These are phyloP conservation scores for Aricia artaxerxes DNA, from an alignment of 2,888 invertebrate species.

Conservation along the genomic window DNA sequence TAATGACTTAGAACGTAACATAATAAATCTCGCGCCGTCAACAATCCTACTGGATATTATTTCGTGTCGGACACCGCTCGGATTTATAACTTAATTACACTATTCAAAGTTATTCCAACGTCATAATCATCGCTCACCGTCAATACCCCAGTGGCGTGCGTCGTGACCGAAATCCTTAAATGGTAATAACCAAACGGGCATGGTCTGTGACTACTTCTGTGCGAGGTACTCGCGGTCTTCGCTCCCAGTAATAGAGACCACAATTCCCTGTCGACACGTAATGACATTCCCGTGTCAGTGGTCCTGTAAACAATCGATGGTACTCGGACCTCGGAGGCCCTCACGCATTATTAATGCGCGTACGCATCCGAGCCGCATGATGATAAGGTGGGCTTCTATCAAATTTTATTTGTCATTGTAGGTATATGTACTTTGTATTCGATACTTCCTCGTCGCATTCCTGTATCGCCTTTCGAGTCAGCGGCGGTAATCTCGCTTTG, in stretches of 20 bases:
- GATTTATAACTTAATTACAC: conserved; percentile 72
- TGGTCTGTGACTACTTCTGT: conserved; percentile 11
- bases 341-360: conserved; percentile 70
- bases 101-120: conserved; percentile 78
- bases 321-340: conserved; percentile 58
- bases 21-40: conserved; percentile 11
- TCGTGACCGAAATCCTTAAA: conserved; percentile 77
- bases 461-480: conserved; percentile 18
- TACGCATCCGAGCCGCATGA: conserved; percentile 62
- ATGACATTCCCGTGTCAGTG: conserved; percentile 44
- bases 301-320: conserved; percentile 71
- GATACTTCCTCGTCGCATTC: conserved; percentile 56
- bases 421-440: conserved; percentile 64
- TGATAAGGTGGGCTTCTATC: conserved; percentile 67
- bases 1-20: conserved; percentile 24
- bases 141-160: conserved; percentile 65
- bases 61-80: conserved; percentile 58
- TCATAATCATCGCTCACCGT: conserved; percentile 75
- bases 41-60: conserved; percentile 17
- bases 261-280: conserved; percentile 50
- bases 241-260: conserved; percentile 51
- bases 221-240: neutral
- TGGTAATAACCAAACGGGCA: conserved; percentile 51
- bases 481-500: conserved; percentile 13
- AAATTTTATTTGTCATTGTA: conserved; percentile 57